phyloP scores from a whole-genome alignment of 1,140 invertebrate species.

The Amphibalanus amphitrite region DNA sequence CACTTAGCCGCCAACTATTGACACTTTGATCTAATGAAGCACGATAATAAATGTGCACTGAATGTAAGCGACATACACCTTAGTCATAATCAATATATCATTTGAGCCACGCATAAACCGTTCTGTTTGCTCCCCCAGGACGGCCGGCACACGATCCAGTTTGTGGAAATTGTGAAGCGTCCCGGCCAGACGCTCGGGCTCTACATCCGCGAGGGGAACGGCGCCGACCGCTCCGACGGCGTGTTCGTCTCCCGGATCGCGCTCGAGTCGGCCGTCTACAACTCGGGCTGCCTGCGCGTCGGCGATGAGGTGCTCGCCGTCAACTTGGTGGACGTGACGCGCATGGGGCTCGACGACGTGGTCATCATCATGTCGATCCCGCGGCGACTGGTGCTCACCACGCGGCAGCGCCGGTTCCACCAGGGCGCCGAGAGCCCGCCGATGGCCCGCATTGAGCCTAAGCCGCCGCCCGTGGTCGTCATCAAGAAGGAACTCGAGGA shows the following conservation, averaged over 20 bases:
- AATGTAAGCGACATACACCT: too few relatives aligned
- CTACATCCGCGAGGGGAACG: constrained; percentile 94
- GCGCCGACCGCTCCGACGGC: constrained; percentile 76
- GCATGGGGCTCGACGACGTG: constrained; percentile 95
- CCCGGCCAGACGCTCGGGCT: constrained; percentile 95
- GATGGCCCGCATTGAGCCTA: constrained; percentile 40
- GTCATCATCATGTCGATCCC: constrained; percentile 99
- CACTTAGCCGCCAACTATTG: too few relatives aligned
- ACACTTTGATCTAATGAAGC: too few relatives aligned
- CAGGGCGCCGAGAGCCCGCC: constrained; percentile 30
- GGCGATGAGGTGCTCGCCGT: constrained; percentile 96
- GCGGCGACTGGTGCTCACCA: constrained; percentile 77
- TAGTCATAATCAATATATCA: too few relatives aligned
- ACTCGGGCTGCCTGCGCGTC: constrained; percentile 82
- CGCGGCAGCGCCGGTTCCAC: constrained; percentile 32
- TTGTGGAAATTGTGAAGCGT: constrained; percentile 97
- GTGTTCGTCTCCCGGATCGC: constrained; percentile 98
- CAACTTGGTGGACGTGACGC: constrained; percentile 89
- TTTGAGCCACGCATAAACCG: too few relatives aligned
- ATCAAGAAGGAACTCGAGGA: constrained; percentile 60
- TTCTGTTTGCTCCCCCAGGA: too few relatives aligned
- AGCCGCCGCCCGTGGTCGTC: constrained; percentile 79
- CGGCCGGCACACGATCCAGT: constrained; percentile 63
- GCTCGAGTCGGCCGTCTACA: constrained; percentile 86
- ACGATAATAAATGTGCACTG: too few relatives aligned